Conservation (phyloP, 2,888 invertebrate species). For the Ormyrus labotus region DNA sequence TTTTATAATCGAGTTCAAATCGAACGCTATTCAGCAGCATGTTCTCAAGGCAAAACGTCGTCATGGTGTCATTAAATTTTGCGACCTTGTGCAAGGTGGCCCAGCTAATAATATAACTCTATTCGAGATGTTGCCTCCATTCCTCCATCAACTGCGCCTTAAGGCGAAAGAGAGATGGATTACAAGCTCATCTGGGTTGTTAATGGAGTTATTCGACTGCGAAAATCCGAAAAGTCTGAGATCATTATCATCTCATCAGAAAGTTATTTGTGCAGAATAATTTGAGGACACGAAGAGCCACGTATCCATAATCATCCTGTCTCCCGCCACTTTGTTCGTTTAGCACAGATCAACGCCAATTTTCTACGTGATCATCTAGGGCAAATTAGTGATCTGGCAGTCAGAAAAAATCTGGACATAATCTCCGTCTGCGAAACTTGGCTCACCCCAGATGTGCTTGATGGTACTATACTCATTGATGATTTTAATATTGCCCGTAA, state of each 20-base stretch:
- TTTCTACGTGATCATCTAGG: not conserved
- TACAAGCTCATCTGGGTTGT: not conserved
- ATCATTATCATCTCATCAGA: not conserved
- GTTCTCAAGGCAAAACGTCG: not conserved
- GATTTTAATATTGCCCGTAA: too few species aligned
- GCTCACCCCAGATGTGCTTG: not conserved
- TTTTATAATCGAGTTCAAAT: not conserved
- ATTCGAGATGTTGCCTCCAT: not conserved
- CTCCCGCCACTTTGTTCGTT: not conserved
- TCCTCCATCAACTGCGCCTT: not conserved
- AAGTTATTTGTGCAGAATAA: not conserved
- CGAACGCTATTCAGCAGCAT: not conserved
- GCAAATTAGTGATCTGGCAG: not conserved
- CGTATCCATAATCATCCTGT: not conserved
- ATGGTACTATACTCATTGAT: too few species aligned
- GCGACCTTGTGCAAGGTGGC: not conserved
- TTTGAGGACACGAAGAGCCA: not conserved
- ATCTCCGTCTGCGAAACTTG: not conserved
- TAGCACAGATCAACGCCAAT: not conserved
- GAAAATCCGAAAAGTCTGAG: not conserved
- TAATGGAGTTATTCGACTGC: too few species aligned
- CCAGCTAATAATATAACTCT: not conserved
- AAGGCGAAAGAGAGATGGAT: not conserved
- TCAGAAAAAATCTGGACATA: not conserved
- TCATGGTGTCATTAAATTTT: not conserved